Conservation (phyloP, 2,113 vertebrate genomes). For the Diadophis punctatus region DNA sequence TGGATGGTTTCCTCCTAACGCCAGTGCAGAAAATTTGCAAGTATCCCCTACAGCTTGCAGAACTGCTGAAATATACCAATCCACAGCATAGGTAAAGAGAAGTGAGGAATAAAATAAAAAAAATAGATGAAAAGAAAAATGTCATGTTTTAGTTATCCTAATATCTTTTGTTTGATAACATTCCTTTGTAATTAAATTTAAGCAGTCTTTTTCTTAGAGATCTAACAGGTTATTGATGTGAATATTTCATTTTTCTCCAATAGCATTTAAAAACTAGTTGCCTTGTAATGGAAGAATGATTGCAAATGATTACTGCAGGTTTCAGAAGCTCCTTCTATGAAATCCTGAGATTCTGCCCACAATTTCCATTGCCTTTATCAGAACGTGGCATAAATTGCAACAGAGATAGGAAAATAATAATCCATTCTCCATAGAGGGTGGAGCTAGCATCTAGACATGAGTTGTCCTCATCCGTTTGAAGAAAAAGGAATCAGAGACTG, state of each 20-base stretch:
- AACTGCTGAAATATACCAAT: conserved; percentile 94
- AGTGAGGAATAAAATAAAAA: fast-evolving
- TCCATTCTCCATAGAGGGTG: neutral
- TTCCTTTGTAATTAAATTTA: neutral
- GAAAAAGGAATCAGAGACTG: too few relatives aligned
- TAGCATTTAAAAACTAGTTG: neutral
- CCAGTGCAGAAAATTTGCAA: conserved; percentile 99
- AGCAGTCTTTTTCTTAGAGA: neutral
- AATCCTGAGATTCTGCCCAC: neutral
- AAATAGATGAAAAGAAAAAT: neutral
- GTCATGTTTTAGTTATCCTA: neutral
- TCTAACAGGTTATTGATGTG: neutral
- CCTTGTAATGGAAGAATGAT: neutral
- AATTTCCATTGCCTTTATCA: neutral
- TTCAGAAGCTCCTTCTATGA: neutral
- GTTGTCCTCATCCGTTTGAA: too few relatives aligned
- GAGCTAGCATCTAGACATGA: too few relatives aligned
- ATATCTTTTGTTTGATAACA: neutral
- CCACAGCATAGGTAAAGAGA: conserved; percentile 84
- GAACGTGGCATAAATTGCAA: neutral
- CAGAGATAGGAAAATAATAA: neutral
- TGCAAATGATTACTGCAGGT: neutral
- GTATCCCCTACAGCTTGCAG: conserved; percentile 90
- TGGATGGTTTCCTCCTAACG: conserved; percentile 93
- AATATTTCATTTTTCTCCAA: neutral